These are phyloP conservation scores for Chiloscyllium punctatum DNA, from an alignment of 2,797 vertebrate genomes.

Conservation along the genomic window DNA sequence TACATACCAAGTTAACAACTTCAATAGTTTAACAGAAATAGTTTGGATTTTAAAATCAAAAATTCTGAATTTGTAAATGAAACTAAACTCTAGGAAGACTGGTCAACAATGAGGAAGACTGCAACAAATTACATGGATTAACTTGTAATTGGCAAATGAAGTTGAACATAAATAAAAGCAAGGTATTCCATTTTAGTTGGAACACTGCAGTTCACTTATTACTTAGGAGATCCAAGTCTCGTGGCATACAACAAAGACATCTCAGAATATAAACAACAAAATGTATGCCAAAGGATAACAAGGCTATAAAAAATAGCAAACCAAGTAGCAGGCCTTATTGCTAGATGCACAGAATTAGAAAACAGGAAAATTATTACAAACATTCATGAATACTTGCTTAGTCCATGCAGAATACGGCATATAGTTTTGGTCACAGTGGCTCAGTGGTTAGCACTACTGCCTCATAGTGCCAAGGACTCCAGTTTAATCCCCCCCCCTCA, in stretches of 20 bases:
- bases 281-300: neutral
- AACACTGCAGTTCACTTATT: neutral
- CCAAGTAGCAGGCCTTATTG: no score
- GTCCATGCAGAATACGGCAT: no score
- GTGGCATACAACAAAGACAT: neutral
- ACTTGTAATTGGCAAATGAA: neutral
- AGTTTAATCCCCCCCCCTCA: no score
- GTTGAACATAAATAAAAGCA: neutral
- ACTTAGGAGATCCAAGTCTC: neutral
- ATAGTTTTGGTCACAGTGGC: no score
- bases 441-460: no score
- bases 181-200: neutral
- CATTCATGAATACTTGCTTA: no score
- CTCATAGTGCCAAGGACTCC: no score
- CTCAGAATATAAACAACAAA: neutral
- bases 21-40: neutral
- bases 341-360: no score
- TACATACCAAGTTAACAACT: neutral
- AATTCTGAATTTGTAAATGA: neutral
- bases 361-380: no score
- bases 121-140: neutral
- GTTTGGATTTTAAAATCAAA: neutral
- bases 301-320: no score
- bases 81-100: neutral
- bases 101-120: neutral